Base-by-base conservation (phyloP, 2,888 invertebrate genomes). In the Melitaea athalia region DNA sequence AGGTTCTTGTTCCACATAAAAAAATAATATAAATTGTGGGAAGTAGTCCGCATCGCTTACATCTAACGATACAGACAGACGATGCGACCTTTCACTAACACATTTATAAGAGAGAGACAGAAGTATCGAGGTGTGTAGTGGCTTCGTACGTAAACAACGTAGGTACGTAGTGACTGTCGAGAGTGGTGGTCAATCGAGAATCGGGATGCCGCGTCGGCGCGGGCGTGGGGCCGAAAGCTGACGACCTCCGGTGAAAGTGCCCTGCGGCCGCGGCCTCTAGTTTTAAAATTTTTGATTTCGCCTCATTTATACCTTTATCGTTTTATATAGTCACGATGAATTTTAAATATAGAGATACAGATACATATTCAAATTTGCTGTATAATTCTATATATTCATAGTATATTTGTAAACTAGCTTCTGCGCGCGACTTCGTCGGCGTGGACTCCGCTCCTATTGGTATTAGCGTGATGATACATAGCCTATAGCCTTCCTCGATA, bases 191-290 rank as follows among this genome's bases (percentile, higher is more conserved):
- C 76, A 79, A 80, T 81, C 79, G 80, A 83, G 84, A 79, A 80
- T 81, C 79, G 80, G 82, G 84, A 80, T 81, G 81, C 72, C 72
- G 24, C 24, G 24, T 24, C 24, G 78, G 78, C 78, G 80, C 79
- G 81, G 78, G 78, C 77, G 80, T 80, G 81, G 78, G 74, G 71
- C 85, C 85, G 85, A 87, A 85, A 87, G 85, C 85, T 82, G 84
- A 80, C 85, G 89, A 84, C 84, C 86, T 85, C 81, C 80, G 89
- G 91, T 88, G 91, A 91, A 91, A 91, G 91, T 90, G 87, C 83
- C 84, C 79, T 77, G 80, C 82, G 85, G 70, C 72, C 57, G 80
- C 83, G 85, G 66, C 67, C 67, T 70, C 63, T 53, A 63, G 60
- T 50, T 64, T 69, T 57, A 69, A 71, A 69, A 72, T 74, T 77